These are phyloP conservation scores for Mus spicilegus DNA, from an alignment of 2,113 vertebrate genomes.

Conservation along the genomic window DNA sequence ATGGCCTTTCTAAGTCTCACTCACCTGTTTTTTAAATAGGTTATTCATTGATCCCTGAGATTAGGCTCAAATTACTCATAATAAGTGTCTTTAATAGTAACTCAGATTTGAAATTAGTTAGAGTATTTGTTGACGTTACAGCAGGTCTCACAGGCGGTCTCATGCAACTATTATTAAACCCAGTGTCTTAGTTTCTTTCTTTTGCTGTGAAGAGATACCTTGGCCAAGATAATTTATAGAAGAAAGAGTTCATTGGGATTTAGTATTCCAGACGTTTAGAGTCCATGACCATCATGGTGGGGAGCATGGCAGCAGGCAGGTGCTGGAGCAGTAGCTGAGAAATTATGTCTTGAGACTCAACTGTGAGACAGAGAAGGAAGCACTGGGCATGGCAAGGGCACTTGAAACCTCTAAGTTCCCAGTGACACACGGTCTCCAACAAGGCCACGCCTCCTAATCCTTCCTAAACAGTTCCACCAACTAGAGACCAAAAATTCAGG, in stretches of 20 bases:
- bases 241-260: neutral
- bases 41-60: neutral
- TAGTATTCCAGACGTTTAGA: neutral
- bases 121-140: slow-evolving; percentile 21
- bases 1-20: neutral
- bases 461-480: neutral
- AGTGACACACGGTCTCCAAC: neutral
- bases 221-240: neutral
- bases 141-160: neutral
- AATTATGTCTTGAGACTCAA: neutral
- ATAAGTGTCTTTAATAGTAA: neutral
- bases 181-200: neutral
- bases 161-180: neutral
- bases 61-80: neutral
- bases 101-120: slow-evolving; percentile 16
- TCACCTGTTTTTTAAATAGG: neutral
- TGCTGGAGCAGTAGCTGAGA: neutral
- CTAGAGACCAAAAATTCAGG: neutral
- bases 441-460: neutral
- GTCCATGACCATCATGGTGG: neutral
- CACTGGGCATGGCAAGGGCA: no score
- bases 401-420: neutral
- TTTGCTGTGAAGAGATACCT: neutral
- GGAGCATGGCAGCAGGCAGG: neutral
- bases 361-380: neutral